Conservation (phyloP, 2,797 vertebrate genomes). For the Miopithecus talapoin region DNA sequence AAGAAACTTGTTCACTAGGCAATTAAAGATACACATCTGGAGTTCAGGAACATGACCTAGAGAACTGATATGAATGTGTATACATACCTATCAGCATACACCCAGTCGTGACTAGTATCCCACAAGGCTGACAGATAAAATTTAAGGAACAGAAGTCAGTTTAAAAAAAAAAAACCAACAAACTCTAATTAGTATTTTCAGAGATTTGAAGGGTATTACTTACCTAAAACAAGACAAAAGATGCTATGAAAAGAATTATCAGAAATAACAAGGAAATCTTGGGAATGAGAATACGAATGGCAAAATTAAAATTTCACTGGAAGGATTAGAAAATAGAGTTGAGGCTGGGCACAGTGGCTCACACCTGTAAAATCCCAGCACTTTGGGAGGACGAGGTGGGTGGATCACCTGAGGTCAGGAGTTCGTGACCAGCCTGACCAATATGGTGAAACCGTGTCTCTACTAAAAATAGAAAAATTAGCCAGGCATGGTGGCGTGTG, state of each 20-base stretch:
- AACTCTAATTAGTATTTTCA: neutral
- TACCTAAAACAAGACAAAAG: conserved; percentile 13
- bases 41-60: neutral
- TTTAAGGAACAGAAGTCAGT: neutral
- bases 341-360: neutral
- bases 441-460: neutral
- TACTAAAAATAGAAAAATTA: neutral
- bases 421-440: neutral
- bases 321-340: neutral
- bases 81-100: neutral
- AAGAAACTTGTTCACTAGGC: neutral
- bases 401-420: neutral
- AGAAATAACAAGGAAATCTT: neutral
- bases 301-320: neutral
- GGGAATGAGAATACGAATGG: neutral
- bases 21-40: neutral
- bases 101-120: neutral
- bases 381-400: neutral
- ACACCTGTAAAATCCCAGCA: neutral
- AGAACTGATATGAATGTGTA: neutral
- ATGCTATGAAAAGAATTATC: neutral
- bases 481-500: neutral
- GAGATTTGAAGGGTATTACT: neutral
- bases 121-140: neutral
- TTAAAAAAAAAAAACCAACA: neutral